Evolutionary conservation across 2,888 invertebrate species (phyloP), one percentile per base, ranked within the genome.

Genomic region (Ametastegia equiseti): DNA sequence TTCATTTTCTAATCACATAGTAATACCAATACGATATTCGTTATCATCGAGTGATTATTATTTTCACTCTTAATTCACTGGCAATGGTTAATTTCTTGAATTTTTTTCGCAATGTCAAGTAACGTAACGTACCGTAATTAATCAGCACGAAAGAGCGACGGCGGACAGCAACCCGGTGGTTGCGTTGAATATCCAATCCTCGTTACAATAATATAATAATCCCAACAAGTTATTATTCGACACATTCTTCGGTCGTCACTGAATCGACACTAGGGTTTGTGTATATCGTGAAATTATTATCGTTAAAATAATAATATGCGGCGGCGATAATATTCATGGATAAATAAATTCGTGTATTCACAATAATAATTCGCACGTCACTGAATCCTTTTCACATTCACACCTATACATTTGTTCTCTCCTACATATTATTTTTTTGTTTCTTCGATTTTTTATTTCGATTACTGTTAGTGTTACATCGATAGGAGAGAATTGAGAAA

Each of bases 201-300:
- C 80, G 81, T 82, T 63, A 83, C 57, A 81, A 83, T 81, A n/a
- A n/a, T n/a, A n/a, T n/a, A n/a, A 80, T 83, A 83, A 84, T 84
- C 80, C 80, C 77, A 82, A 71, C 80, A 78, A 81, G 81, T 83
- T 80, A 80, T 73, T 81, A 80, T 73, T 81, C 82, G 85, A 82
- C 75, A 82, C 82, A 83, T 85, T 82, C 71, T 81, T 54, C 23
- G n/a, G n/a, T n/a, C n/a, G 42, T 42, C 57, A 78, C 57, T 42
- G 36, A 71, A 71, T 36, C 13, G 47, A 36, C 75, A 75, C 75
- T 57, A 57, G n/a, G n/a, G n/a, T n/a, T n/a, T n/a, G n/a, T n/a
- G n/a, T n/a, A n/a, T n/a, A n/a, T n/a, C n/a, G n/a, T n/a, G n/a
- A n/a, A n/a, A n/a, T 42, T 36, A 33, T 36, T 11, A 54, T 33